phyloP scores from a whole-genome alignment of 2,888 invertebrate genomes.

The Aromia moschata region DNA sequence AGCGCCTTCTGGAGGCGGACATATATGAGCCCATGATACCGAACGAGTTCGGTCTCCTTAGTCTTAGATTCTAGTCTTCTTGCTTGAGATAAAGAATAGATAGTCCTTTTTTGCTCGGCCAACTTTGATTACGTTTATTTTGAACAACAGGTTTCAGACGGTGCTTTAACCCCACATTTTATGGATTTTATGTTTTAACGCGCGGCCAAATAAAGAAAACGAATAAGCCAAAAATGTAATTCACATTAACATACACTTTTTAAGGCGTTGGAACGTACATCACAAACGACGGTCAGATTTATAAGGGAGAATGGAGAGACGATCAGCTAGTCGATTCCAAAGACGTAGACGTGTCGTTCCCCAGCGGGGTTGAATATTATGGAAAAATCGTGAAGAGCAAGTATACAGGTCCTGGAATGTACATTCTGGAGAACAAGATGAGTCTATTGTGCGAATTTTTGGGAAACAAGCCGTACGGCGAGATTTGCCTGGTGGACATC shows the following conservation, averaged over 20 bases:
- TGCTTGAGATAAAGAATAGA: no score
- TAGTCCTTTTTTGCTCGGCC: no score
- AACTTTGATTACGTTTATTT: no score
- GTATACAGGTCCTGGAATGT: slow-evolving; percentile 62
- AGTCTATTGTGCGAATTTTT: slow-evolving; percentile 63
- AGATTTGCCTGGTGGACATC: slow-evolving; percentile 64
- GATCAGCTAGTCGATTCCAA: slow-evolving; percentile 63
- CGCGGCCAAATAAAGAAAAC: no score
- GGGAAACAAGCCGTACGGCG: slow-evolving; percentile 65
- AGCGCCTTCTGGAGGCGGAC: no score
- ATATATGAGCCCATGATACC: no score
- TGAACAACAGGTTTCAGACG: no score
- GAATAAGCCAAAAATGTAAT: no score
- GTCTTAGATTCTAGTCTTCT: no score
- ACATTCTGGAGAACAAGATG: slow-evolving; percentile 66
- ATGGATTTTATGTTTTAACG: no score
- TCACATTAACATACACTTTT: not conserved
- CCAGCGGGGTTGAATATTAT: slow-evolving; percentile 43
- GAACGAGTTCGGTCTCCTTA: no score
- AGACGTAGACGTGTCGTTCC: slow-evolving; percentile 52
- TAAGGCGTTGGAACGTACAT: slow-evolving; percentile 64
- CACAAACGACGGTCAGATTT: slow-evolving; percentile 69
- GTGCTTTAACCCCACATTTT: no score
- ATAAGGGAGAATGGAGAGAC: slow-evolving; percentile 67
- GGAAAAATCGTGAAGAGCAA: slow-evolving; percentile 65